These are phyloP conservation scores for Cyphomyrus plagiostoma DNA, from an alignment of 2,113 vertebrate species.

Conservation along the genomic window DNA sequence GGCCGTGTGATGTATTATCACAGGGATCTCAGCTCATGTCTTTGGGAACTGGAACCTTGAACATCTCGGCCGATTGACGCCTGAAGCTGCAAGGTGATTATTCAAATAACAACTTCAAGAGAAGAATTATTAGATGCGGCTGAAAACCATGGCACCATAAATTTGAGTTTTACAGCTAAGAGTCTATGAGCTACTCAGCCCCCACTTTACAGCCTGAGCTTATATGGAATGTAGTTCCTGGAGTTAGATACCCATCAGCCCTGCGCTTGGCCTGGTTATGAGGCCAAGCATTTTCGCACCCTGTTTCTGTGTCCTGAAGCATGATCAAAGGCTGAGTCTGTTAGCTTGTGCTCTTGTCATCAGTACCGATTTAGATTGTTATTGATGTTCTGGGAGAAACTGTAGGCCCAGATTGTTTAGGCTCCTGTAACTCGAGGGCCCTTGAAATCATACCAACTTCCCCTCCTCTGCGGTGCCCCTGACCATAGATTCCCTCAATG, in stretches of 20 bases:
- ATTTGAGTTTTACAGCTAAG: background rate
- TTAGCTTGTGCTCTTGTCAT: background rate
- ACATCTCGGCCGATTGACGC: background rate
- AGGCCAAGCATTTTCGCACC: background rate
- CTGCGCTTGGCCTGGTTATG: background rate
- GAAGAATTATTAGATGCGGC: background rate
- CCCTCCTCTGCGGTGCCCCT: background rate
- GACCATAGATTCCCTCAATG: background rate
- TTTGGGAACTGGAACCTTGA: background rate
- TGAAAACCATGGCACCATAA: background rate
- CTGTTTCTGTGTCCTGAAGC: background rate
- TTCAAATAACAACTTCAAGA: background rate
- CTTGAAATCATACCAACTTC: background rate
- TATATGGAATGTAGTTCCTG: background rate
- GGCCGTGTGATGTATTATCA: background rate
- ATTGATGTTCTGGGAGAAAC: background rate
- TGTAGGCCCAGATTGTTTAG: background rate
- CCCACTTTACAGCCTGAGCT: background rate
- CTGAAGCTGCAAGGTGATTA: background rate
- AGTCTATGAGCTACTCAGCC: background rate
- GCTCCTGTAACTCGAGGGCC: background rate
- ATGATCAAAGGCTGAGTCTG: background rate
- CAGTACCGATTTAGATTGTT: background rate
- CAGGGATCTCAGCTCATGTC: background rate
- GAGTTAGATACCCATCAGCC: background rate